phyloP scores from a whole-genome alignment of 1,140 invertebrate genomes.

The Pomacea maculata region DNA sequence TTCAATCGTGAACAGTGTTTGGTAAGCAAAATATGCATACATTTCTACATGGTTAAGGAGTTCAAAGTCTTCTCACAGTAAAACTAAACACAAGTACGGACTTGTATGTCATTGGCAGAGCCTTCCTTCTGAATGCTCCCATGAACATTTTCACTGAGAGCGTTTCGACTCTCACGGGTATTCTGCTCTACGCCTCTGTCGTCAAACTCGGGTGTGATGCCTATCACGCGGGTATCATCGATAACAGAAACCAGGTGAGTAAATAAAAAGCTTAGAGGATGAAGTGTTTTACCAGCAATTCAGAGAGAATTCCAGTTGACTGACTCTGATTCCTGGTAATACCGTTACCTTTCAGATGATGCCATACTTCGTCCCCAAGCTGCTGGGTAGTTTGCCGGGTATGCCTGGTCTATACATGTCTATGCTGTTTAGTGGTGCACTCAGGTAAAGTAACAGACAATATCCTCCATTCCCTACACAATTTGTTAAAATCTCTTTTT shows the following conservation, averaged over 20 bases:
- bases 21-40: too few relatives aligned
- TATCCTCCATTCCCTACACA: too few relatives aligned
- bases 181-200: constrained; percentile 28
- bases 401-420: constrained; percentile 89
- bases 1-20: too few relatives aligned
- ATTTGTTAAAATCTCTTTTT: too few relatives aligned
- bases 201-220: constrained; percentile 26
- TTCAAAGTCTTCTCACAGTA: too few relatives aligned
- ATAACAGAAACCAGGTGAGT: constrained; percentile 29
- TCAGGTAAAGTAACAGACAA: constrained; percentile 70
- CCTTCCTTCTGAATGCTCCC: constrained; percentile 12
- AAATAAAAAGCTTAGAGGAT: background rate
- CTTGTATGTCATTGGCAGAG: constrained; percentile 2
- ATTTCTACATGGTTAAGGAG: too few relatives aligned
- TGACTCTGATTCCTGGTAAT: too few relatives aligned
- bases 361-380: constrained; percentile 83
- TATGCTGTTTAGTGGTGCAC: constrained; percentile 83
- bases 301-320: too few relatives aligned
- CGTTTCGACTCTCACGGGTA: constrained; percentile 15
- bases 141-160: background rate
- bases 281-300: too few relatives aligned
- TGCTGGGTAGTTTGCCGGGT: constrained; percentile 76
- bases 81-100: too few relatives aligned
- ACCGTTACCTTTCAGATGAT: constrained; percentile 71
- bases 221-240: constrained; percentile 13